Base-by-base conservation (phyloP, 2,797 vertebrate genomes). In the Leptatherina wallacei region DNA sequence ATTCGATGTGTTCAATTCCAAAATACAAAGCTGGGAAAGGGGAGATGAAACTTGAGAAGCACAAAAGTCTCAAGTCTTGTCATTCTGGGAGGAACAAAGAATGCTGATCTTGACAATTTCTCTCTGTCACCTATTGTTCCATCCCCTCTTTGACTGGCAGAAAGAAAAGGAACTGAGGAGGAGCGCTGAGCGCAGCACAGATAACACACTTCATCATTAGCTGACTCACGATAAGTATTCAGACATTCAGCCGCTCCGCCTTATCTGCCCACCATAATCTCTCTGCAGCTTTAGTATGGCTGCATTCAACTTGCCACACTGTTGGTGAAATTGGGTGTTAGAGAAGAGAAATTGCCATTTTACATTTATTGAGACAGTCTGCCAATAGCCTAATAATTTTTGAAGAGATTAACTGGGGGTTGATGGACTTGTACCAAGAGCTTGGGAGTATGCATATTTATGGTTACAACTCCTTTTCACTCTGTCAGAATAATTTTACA, bases 261-360 rank as follows among this genome's bases (percentile, higher is more conserved):
- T 93, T 95, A 94, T 95, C 93, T 73, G 64, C 56, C 73, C 75
- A 14, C 69, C 38, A 13, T 88, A 89, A 94, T 90, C 91, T 94
- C 85, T 81, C 72, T 60, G 68, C 72, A n/a, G 68, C 82, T 82
- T 73, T n/a, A 49, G 30, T 20, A 75, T 38, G 65, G 72, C 75
- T 69, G 83, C 80, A 70, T 81, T 83, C 78, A 75, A 74, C 81
- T 79, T 27, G 20, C 82, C 76, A 61, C 72, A 81, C 72, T 52
- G 29, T 66, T 36, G 75, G 75, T 75, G 69, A 83, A 91, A 82
- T 81, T 78, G 69, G 64, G 61, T 70, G 71, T 71, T 80, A 30
- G 67, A 74, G 65, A 75, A 69, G 60, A 79, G 61, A 85, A 83
- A 80, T 54, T 63, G 71, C 56, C 61, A 44, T 86, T 90, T 78